These are phyloP conservation scores for Drosophila imparisetae DNA, from an alignment of 2,888 invertebrate genomes.

Conservation along the genomic window DNA sequence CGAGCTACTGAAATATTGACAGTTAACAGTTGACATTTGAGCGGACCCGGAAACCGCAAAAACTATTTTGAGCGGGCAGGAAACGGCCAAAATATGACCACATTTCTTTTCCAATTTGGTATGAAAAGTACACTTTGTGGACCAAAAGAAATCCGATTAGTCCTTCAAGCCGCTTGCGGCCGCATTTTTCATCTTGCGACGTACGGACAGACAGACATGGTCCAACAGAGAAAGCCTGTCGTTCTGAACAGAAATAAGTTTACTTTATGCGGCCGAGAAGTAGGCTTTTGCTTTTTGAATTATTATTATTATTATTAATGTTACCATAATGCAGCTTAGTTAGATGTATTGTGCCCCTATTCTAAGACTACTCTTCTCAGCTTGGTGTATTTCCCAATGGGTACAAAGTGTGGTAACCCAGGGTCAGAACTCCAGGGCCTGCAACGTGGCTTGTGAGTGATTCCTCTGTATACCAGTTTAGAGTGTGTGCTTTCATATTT, in stretches of 20 bases:
- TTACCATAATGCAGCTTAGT: neutral
- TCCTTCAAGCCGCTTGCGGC: neutral
- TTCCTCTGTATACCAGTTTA: neutral
- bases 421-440: neutral
- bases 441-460: neutral
- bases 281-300: neutral
- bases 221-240: neutral
- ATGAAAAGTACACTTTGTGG: neutral
- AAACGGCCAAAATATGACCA: neutral
- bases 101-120: neutral
- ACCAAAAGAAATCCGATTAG: neutral
- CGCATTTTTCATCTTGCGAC: neutral
- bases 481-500: neutral
- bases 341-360: neutral
- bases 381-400: too few relatives aligned
- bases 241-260: neutral
- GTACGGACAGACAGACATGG: neutral
- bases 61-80: neutral
- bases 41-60: neutral
- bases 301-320: neutral
- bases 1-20: slow-evolving; percentile 15
- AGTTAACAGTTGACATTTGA: slow-evolving; percentile 3
- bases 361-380: neutral
- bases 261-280: neutral
- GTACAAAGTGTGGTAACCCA: neutral